phyloP scores from a whole-genome alignment of 1,140 invertebrate species.

The Himalopsyche phryganea region DNA sequence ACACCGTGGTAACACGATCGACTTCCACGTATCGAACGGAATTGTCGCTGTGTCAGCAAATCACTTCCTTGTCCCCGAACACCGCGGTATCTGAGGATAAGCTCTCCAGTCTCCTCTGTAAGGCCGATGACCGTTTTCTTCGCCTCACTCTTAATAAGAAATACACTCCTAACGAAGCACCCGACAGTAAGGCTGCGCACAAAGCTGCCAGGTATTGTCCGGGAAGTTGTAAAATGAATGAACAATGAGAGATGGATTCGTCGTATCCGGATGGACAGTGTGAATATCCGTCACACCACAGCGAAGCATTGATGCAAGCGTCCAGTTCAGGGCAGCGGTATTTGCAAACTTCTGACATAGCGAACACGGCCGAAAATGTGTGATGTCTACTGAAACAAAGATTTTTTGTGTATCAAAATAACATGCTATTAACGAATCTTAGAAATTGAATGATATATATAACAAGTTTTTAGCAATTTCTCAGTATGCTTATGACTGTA shows the following conservation, averaged over 20 bases:
- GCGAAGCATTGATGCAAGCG: slow-evolving; percentile 81
- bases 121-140: slow-evolving; percentile 65
- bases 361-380: slow-evolving; percentile 52
- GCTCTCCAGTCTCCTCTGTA: slow-evolving; percentile 72
- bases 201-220: slow-evolving; percentile 62
- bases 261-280: slow-evolving; percentile 87
- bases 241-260: slow-evolving; percentile 77
- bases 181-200: slow-evolving; percentile 43
- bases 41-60: slow-evolving; percentile 91
- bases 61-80: slow-evolving; percentile 80
- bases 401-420: not conserved
- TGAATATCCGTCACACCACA: slow-evolving; percentile 82
- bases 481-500: too few species aligned
- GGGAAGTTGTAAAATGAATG: slow-evolving; percentile 68
- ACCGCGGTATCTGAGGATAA: slow-evolving; percentile 73
- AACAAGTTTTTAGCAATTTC: too few species aligned
- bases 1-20: slow-evolving; percentile 84
- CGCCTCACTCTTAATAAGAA: slow-evolving; percentile 50
- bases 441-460: too few species aligned
- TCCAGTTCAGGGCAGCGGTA: slow-evolving; percentile 80
- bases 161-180: slow-evolving; percentile 40
- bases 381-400: slow-evolving; percentile 40
- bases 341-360: slow-evolving; percentile 67
- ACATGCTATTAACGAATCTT: not conserved
- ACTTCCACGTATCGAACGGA: slow-evolving; percentile 87